A percentile compares a stretch with the other conserved stretches of the same genome.
Conservation (phyloP, 2,888 invertebrate genomes). For the Hirtodrosophila duncani region DNA sequence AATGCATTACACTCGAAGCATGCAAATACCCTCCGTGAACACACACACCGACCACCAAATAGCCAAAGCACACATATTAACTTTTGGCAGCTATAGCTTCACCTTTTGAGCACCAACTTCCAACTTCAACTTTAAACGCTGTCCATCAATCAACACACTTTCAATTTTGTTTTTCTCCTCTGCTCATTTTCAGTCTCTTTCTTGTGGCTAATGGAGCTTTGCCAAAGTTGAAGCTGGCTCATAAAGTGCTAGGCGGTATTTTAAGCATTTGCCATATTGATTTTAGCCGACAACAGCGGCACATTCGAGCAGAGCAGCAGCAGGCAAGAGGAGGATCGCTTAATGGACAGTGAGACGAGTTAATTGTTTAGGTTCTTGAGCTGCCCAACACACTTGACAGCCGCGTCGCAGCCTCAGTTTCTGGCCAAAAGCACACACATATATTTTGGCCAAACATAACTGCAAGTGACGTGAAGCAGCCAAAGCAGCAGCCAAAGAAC, state of each 20-base stretch:
- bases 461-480: conserved; percentile 55
- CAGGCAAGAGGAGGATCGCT: background rate
- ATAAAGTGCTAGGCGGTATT: conserved; percentile 46
- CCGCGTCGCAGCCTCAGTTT: conserved; percentile 3
- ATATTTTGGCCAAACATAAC: conserved; percentile 57
- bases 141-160: conserved; percentile 69
- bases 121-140: conserved; percentile 33
- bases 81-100: conserved; percentile 20
- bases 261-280: conserved; percentile 43
- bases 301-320: background rate
- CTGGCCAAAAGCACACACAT: too few relatives aligned
- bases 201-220: background rate
- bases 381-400: conserved; percentile 52
- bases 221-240: conserved; percentile 28
- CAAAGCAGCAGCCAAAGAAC: conserved; percentile 27
- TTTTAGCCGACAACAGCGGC: conserved; percentile 37
- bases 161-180: conserved; percentile 43
- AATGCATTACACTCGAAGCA: too few relatives aligned
- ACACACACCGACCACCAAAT: conserved; percentile 9
- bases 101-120: conserved; percentile 7
- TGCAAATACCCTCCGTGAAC: conserved; percentile 39
- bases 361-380: conserved; percentile 67
- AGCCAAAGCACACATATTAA: conserved; percentile 20
- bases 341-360: conserved; percentile 65
- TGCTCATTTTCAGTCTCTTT: conserved; percentile 12